Conservation (phyloP, 1,140 invertebrate genomes). For the Drosophila athabasca region DNA sequence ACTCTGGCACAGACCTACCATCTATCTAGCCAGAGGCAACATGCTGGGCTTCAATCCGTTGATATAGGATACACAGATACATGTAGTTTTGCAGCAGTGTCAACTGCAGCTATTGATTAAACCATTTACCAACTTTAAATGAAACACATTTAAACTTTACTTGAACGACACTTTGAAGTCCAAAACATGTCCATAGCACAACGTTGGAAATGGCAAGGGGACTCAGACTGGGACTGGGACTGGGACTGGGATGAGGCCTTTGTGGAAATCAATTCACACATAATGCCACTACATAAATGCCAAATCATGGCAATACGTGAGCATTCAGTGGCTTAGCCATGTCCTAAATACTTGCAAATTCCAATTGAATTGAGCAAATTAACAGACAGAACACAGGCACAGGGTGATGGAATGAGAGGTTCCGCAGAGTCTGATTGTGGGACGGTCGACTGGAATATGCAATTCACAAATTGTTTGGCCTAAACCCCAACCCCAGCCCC, state of each 20-base stretch:
- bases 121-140: slow-evolving; percentile 24
- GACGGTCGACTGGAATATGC: slow-evolving; percentile 3
- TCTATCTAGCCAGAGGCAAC: slow-evolving; percentile 14
- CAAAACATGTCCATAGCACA: slow-evolving; percentile 3
- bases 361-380: slow-evolving; percentile 46
- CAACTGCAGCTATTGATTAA: slow-evolving; percentile 33
- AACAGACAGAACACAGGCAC: slow-evolving; percentile 4
- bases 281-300: slow-evolving; percentile 45
- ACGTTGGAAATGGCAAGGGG: not conserved
- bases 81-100: slow-evolving; percentile 9
- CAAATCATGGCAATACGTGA: slow-evolving; percentile 48
- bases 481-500: slow-evolving; percentile 37
- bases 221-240: too few relatives aligned
- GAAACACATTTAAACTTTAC: slow-evolving; percentile 24
- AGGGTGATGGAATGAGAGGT: not conserved
- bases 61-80: slow-evolving; percentile 17
- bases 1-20: too few relatives aligned
- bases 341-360: slow-evolving; percentile 35
- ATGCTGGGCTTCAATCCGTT: slow-evolving; percentile 29
- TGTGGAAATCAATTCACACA: slow-evolving; percentile 39
- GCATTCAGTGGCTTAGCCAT: slow-evolving; percentile 31
- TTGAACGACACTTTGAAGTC: not conserved
- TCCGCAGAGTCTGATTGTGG: not conserved
- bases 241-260: not conserved
- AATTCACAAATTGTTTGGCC: slow-evolving; percentile 51